Percentiles rank a stretch among this genome's conserved stretches.
These are phyloP conservation scores for Matsumurasca onukii DNA, from an alignment of 1,140 invertebrate species.

Conservation along the genomic window DNA sequence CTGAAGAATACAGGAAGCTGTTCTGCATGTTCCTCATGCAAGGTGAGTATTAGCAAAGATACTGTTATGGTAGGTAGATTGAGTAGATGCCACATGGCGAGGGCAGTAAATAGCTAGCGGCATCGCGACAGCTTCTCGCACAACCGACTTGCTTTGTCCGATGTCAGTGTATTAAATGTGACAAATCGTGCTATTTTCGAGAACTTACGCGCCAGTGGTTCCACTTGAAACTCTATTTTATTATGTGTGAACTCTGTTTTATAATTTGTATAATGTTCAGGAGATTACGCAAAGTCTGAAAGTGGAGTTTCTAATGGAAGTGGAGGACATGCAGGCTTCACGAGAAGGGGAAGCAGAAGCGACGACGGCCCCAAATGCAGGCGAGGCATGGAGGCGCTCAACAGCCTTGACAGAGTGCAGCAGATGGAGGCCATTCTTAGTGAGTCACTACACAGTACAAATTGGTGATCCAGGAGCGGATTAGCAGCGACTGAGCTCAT, in stretches of 20 bases:
- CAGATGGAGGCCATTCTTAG: conserved; percentile 79
- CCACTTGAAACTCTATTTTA: too few relatives aligned
- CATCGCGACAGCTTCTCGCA: too few relatives aligned
- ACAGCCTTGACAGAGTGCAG: conserved; percentile 75
- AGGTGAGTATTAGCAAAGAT: conserved; percentile 45
- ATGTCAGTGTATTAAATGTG: too few relatives aligned
- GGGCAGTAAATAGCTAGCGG: too few relatives aligned
- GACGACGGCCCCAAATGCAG: conserved; percentile 38
- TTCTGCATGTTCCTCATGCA: conserved; percentile 51
- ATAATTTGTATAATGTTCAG: background rate
- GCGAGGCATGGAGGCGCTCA: conserved; percentile 66
- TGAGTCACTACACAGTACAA: too few relatives aligned
- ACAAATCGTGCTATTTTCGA: too few relatives aligned
- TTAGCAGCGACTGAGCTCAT: too few relatives aligned
- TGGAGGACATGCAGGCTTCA: conserved; percentile 80
- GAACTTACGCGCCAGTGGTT: too few relatives aligned
- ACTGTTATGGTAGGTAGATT: too few relatives aligned
- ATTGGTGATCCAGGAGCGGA: too few relatives aligned
- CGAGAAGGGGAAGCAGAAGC: conserved; percentile 64
- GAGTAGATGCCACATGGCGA: too few relatives aligned
- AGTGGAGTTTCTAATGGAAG: conserved; percentile 74
- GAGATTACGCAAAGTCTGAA: conserved; percentile 50
- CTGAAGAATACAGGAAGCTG: conserved; percentile 51
- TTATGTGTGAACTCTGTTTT: background rate
- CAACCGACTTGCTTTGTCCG: too few relatives aligned